These are phyloP conservation scores for Danio aesculapii DNA, from an alignment of 2,797 vertebrate species.

Conservation along the genomic window DNA sequence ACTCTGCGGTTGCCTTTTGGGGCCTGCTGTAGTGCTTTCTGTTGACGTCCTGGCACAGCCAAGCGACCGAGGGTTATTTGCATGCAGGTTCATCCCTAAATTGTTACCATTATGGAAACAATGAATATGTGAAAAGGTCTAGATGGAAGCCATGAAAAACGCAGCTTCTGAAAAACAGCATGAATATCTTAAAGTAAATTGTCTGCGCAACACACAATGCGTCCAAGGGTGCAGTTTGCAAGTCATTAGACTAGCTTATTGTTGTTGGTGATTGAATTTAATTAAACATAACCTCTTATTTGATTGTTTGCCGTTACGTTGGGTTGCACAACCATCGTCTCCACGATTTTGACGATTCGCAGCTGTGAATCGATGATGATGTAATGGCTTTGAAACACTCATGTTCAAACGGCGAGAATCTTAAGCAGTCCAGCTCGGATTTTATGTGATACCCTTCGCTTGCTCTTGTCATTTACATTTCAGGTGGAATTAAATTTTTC, in stretches of 20 bases:
- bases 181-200: conserved; percentile 44
- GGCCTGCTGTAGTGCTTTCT: conserved; percentile 31
- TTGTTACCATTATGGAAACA: conserved; percentile 45
- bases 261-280: conserved; percentile 34
- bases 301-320: conserved; percentile 31
- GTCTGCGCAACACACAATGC: conserved; percentile 10
- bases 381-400: conserved; percentile 76
- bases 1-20: conserved; percentile 37
- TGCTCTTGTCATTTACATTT: conserved; percentile 16
- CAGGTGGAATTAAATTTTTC: conserved; percentile 7
- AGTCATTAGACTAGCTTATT: conserved; percentile 22
- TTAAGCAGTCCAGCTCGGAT: conserved; percentile 16
- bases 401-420: conserved; percentile 17
- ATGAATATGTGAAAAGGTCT: conserved; percentile 44
- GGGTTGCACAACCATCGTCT: conserved; percentile 58
- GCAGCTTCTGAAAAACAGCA: not conserved
- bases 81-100: conserved; percentile 34
- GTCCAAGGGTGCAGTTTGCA: not conserved
- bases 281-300: conserved; percentile 44
- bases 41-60: conserved; percentile 38
- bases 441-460: not conserved
- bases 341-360: conserved; percentile 66
- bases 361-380: conserved; percentile 67
- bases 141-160: conserved; percentile 22
- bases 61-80: conserved; percentile 42